Evolutionary conservation across 2,797 vertebrate genomes (phyloP), one percentile per base, ranked within the genome.

Genomic region (Melopsittacus undulatus): DNA sequence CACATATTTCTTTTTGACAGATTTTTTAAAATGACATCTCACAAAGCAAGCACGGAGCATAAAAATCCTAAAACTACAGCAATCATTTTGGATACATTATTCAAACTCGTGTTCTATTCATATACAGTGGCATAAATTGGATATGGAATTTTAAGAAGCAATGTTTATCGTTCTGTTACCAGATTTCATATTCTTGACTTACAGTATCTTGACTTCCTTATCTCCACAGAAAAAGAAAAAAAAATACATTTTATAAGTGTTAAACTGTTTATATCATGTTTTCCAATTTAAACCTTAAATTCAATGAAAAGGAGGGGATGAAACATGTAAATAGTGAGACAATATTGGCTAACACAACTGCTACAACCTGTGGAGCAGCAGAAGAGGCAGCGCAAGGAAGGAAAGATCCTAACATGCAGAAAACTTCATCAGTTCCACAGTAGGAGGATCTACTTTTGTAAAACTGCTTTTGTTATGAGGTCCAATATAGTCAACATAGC

Each of bases 381-480:
- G 24, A 34, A 77, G 74, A 56, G 38, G 46, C 38, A 89, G 68
- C 45, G 46, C 8, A 21, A 38, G 32, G 51, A 79, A 79, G 17
- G 26, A 68, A 49, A 42, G 21, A 40, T 79, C 63, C 46, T 56
- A 82, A 76, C 34, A 26, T 0, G 13, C 22, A 76, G 43, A 90
- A 95, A 90, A 92, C 34, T 73, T 86, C 85, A 88, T 63, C 67
- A 76, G 34, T 76, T 40, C 63, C 26, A 6, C 91, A 94, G 86
- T 13, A 91, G 85, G 74, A 94, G 88, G 88, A 93, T 67, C 88
- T 94, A 42, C 77, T 70, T 84, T 64, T 88, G 57, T 54, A 54
- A 84, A 95, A 91, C 4, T 51, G 36, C 32, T 84, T 86, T 63
- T 66, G 16, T 59, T 38, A 54, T 32, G 66, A 91, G n/a, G 48